These are phyloP conservation scores for Antennarius maculatus DNA, from an alignment of 2,797 vertebrate genomes.

Conservation along the genomic window DNA sequence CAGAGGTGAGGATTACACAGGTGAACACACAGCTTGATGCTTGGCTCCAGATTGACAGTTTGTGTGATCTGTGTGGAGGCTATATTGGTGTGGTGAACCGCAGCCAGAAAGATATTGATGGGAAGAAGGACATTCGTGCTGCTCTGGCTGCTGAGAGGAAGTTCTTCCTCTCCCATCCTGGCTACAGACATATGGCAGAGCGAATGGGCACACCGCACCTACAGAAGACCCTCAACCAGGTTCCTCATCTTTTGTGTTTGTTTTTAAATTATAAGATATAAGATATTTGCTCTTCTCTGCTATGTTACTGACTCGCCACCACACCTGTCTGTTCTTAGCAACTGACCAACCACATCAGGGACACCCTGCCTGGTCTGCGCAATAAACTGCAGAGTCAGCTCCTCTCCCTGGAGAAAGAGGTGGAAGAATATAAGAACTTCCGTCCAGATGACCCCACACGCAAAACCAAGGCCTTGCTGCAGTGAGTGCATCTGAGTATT, in stretches of 20 bases:
- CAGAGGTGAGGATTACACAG: slow-evolving; percentile 81
- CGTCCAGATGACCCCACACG: slow-evolving; percentile 95
- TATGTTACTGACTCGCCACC: background rate
- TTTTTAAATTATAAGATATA: background rate
- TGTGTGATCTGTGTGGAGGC: slow-evolving; percentile 73
- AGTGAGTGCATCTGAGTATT: slow-evolving; percentile 81
- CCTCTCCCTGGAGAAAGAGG: slow-evolving; percentile 95
- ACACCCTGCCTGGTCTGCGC: slow-evolving; percentile 91
- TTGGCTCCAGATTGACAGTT: background rate
- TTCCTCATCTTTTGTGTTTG: slow-evolving; percentile 42
- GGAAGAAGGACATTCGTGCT: slow-evolving; percentile 93
- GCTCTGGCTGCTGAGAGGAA: slow-evolving; percentile 95
- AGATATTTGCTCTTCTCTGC: background rate
- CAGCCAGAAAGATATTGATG: slow-evolving; percentile 98
- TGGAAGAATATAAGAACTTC: slow-evolving; percentile 98
- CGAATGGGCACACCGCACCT: slow-evolving; percentile 95
- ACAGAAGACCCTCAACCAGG: slow-evolving; percentile 95
- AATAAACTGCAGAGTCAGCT: slow-evolving; percentile 97
- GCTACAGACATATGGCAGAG: slow-evolving; percentile 94
- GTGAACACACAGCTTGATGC: slow-evolving; percentile 2
- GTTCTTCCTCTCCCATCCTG: slow-evolving; percentile 96
- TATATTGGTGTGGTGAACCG: slow-evolving; percentile 98
- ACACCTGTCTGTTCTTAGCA: slow-evolving; percentile 79
- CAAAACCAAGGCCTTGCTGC: slow-evolving; percentile 96
- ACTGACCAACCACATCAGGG: slow-evolving; percentile 98